A percentile compares a stretch with the other conserved stretches of the same genome.
Conservation (phyloP, 2,797 vertebrate genomes). For the Hapalemur alaotrensis region DNA sequence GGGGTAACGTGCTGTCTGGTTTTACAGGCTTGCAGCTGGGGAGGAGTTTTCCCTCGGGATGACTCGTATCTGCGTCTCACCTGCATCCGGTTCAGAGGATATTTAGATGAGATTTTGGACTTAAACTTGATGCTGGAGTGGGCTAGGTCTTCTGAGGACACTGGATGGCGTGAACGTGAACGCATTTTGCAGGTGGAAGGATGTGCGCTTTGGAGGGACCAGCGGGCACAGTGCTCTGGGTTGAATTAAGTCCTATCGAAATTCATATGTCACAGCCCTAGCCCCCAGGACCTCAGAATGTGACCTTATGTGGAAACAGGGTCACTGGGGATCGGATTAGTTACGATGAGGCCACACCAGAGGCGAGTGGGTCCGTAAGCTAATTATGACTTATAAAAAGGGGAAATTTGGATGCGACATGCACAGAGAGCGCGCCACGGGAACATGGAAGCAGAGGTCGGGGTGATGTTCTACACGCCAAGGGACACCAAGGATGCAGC, state of each 20-base stretch:
- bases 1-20: background rate
- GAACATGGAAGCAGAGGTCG: no score
- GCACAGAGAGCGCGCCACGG: no score
- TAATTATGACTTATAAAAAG: background rate
- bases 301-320: background rate
- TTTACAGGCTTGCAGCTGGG: no score
- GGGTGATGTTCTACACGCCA: no score
- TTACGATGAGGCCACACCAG: background rate
- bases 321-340: background rate
- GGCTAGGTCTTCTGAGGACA: background rate
- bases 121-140: background rate
- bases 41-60: background rate
- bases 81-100: background rate
- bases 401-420: background rate
- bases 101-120: background rate
- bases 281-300: no score
- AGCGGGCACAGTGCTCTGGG: background rate
- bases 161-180: background rate
- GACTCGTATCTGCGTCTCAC: background rate
- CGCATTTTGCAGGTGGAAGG: background rate
- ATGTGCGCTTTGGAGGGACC: background rate
- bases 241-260: background rate
- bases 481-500: no score
- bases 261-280: background rate
- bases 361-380: background rate